phyloP scores from a whole-genome alignment of 2,888 invertebrate genomes.

The Melanchra persicariae region DNA sequence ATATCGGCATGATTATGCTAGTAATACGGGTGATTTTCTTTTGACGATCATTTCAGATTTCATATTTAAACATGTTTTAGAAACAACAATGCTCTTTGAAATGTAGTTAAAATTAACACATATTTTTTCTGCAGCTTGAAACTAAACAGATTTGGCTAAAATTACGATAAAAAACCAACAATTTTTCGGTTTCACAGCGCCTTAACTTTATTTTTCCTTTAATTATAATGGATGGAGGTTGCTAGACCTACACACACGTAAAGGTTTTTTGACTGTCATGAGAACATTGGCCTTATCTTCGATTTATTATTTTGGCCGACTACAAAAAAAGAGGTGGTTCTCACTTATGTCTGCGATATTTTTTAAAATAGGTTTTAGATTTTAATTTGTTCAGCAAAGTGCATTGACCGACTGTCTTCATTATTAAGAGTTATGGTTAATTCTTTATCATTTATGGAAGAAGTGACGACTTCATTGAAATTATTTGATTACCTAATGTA shows the following conservation, averaged over 20 bases:
- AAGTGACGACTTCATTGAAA: background rate
- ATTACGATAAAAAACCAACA: no score
- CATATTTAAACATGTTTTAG: no score
- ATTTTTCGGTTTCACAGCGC: no score
- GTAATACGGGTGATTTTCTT: no score
- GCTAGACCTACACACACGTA: background rate
- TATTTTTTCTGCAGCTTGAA: no score
- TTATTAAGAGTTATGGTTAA: background rate
- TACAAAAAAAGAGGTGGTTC: background rate
- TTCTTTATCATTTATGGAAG: background rate
- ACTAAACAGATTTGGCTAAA: no score
- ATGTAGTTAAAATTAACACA: no score
- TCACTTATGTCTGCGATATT: background rate
- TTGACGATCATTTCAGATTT: no score
- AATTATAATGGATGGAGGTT: background rate
- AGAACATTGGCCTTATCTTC: slow-evolving; percentile 6
- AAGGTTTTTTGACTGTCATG: slow-evolving; percentile 2
- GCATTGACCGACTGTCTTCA: background rate
- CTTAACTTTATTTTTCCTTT: slow-evolving; percentile 20
- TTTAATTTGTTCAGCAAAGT: background rate
- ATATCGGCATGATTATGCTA: no score
- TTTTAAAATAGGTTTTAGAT: background rate
- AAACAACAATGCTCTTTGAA: no score
- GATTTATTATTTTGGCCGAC: no score
- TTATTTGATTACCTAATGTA: background rate